Evolutionary conservation across 2,888 invertebrate genomes (phyloP).

Genomic region (Parnassius glacialis): DNA sequence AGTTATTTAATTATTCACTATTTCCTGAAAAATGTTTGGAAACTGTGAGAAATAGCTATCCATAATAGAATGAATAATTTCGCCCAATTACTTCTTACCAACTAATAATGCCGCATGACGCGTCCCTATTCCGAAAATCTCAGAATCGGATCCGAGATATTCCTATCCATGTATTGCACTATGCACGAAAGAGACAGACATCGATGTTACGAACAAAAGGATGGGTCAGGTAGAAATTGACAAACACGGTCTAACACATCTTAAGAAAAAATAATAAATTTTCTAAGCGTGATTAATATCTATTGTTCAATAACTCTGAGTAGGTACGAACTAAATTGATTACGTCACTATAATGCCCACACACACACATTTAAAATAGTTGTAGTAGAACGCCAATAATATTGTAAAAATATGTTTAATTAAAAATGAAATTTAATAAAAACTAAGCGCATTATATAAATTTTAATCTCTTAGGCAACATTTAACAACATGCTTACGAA

Average conservation of each 20-base stretch:
- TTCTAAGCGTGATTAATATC: slow-evolving; percentile 23
- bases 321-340: slow-evolving; percentile 15
- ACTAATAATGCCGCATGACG: slow-evolving; percentile 35
- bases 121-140: slow-evolving; percentile 39
- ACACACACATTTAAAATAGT: slow-evolving; percentile 22
- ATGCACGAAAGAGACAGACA: slow-evolving; percentile 37
- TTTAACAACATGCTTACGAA: slow-evolving; percentile 11
- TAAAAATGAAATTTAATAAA: neutral
- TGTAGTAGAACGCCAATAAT: slow-evolving; percentile 14
- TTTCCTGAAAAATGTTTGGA: no score
- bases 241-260: slow-evolving; percentile 38
- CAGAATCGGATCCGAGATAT: slow-evolving; percentile 37
- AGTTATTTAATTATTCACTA: no score
- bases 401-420: neutral
- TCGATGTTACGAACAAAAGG: slow-evolving; percentile 43
- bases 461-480: slow-evolving; percentile 3
- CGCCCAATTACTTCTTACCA: slow-evolving; percentile 29
- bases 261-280: slow-evolving; percentile 25
- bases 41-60: slow-evolving; percentile 3
- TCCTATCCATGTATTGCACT: slow-evolving; percentile 31
- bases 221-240: slow-evolving; percentile 50
- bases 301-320: slow-evolving; percentile 24
- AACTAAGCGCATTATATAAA: slow-evolving; percentile 9
- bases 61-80: slow-evolving; percentile 19
- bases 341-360: slow-evolving; percentile 24